Base-by-base conservation (phyloP, 2,113 vertebrate genomes). In the Accipiter cooperii region DNA sequence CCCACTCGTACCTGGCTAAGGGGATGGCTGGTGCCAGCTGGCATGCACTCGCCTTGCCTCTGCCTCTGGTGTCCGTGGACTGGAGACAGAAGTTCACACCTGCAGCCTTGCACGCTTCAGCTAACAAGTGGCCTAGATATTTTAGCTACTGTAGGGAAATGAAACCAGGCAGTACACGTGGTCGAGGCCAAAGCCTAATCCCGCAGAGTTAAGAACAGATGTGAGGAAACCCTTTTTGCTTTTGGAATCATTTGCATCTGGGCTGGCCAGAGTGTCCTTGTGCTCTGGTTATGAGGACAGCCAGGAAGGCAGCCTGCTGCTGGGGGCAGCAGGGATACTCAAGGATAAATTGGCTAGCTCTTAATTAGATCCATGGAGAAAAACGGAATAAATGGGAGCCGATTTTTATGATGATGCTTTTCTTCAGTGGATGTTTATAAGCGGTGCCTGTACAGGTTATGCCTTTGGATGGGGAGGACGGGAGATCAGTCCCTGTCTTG, bases 1-100 rank as follows among this genome's bases (percentile, higher is more conserved):
- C 34, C 54, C 5, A 2, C 81, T 52, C 0, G 0, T 61, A 10
- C 46, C 34, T 13, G 21, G 82, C 22, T 12, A 12, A 64, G 49
- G 64, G 29, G 14, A 2, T 33, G 49, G 69, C 80, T 83, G 60
- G 13, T 74, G 46, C 60, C 84, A 42, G 21, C 60, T 69, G 34
- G 55, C 8, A 2, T 49, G 38, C 17, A 16, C 29, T 28, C 46
- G 58, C 46, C 57, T n/a, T 46, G 26, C 60, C 38, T 8, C 10
- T 40, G 12, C 42, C 20, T 20, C 40, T 46, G 61, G 44, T 57
- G 51, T 12, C 55, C 18, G 3, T 2, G 8, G 49, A 31, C 12
- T 10, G 1, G 63, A 34, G 38, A 44, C 83, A 70, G 79, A 44
- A 46, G 26, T 3, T 90, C 64, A 36, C 89, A 82, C 46, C 64